These are phyloP conservation scores for Candidula unifasciata DNA, from an alignment of 2,888 invertebrate species.

Conservation along the genomic window DNA sequence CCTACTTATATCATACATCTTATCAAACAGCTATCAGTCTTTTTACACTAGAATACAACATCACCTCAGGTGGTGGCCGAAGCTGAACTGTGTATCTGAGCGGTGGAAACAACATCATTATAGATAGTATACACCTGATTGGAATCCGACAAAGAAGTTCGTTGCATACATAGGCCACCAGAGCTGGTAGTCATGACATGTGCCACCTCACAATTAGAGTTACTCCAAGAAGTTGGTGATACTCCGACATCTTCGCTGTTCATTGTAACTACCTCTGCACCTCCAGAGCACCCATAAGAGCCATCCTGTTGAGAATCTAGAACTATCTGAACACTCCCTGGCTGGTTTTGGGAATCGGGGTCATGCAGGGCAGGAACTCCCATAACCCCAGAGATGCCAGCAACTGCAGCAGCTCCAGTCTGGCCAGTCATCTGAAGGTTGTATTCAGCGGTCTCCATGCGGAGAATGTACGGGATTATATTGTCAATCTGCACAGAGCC, in stretches of 20 bases:
- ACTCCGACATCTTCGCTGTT: background rate
- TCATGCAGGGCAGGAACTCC: conserved; percentile 49
- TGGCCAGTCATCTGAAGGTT: conserved; percentile 72
- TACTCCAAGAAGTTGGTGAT: background rate
- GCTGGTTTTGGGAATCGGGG: conserved; percentile 43
- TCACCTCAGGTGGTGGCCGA: conserved; percentile 30
- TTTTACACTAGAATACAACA: background rate
- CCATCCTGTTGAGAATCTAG: conserved; percentile 41
- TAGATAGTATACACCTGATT: conserved; percentile 47
- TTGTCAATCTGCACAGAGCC: conserved; percentile 96
- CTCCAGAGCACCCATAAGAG: background rate
- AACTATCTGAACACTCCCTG: conserved; percentile 41
- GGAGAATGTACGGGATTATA: conserved; percentile 93
- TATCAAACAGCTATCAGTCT: background rate
- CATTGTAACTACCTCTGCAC: conserved; percentile 2
- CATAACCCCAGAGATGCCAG: conserved; percentile 40
- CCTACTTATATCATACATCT: background rate
- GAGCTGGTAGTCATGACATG: background rate
- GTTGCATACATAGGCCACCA: conserved; percentile 31
- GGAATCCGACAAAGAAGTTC: conserved; percentile 39
- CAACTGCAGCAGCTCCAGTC: conserved; percentile 48
- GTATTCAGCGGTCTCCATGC: conserved; percentile 80
- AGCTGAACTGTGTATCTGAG: conserved; percentile 28
- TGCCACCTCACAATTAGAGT: background rate
- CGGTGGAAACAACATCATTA: conserved; percentile 22